A percentile compares a stretch with the other conserved stretches of the same genome.
These are phyloP conservation scores for Sinohyriopsis cumingii DNA, from an alignment of 2,888 invertebrate genomes.

Conservation along the genomic window DNA sequence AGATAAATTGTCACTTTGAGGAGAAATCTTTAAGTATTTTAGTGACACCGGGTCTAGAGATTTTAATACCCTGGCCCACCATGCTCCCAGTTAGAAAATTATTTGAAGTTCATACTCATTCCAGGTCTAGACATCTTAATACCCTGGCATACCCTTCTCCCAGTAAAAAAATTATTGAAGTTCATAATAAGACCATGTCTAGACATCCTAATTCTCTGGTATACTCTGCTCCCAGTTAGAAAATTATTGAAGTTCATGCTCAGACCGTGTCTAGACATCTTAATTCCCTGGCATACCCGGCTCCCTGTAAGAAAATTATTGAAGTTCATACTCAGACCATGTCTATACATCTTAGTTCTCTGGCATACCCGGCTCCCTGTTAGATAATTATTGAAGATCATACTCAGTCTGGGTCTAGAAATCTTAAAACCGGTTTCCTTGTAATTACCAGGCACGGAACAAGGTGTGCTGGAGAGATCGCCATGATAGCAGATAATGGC, in stretches of 20 bases:
- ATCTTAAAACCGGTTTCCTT: not conserved
- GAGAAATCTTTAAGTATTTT: too few species aligned
- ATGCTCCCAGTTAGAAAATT: not conserved
- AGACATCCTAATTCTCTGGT: too few species aligned
- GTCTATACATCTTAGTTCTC: too few species aligned
- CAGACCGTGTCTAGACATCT: too few species aligned
- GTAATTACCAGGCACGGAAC: constrained; percentile 84
- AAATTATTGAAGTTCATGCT: not conserved
- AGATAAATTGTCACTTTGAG: too few species aligned
- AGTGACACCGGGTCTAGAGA: too few species aligned
- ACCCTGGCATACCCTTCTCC: too few species aligned
- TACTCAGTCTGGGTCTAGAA: not conserved
- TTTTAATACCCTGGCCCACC: too few species aligned
- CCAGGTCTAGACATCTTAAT: too few species aligned
- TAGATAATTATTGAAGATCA: not conserved
- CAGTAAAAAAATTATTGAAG: not conserved
- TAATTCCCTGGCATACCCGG: too few species aligned
- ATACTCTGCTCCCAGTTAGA: too few species aligned
- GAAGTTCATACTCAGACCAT: not conserved
- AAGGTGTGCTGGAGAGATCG: constrained; percentile 95
- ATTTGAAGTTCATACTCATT: not conserved
- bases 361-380: too few species aligned
- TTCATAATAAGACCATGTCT: not conserved
- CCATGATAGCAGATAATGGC: constrained; percentile 95
- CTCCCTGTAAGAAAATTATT: not conserved